These are phyloP conservation scores for Aphelinus atriplicis DNA, from an alignment of 1,140 invertebrate species.

Conservation along the genomic window DNA sequence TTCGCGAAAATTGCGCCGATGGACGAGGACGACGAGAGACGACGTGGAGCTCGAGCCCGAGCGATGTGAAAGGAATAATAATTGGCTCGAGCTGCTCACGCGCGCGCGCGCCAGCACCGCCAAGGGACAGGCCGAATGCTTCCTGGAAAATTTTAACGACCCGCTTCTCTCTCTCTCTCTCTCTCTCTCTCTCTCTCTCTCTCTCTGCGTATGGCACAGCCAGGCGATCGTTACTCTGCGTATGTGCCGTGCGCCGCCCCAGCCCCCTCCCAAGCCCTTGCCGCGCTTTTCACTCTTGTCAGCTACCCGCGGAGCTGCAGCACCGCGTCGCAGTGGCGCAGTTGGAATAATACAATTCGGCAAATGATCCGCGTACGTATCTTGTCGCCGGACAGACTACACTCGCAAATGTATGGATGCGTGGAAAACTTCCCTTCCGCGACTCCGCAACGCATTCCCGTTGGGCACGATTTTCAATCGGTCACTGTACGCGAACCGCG, in stretches of 20 bases:
- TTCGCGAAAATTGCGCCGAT: constrained; percentile 36
- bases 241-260: not conserved
- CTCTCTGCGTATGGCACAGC: not conserved
- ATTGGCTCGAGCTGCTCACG: constrained; percentile 29
- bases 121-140: constrained; percentile 32
- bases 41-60: not conserved
- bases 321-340: not conserved
- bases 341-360: not conserved
- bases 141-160: constrained; percentile 40
- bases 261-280: not conserved
- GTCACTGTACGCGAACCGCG: too few relatives aligned
- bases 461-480: too few relatives aligned
- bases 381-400: not conserved
- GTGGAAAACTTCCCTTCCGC: too few relatives aligned
- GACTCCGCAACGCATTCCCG: too few relatives aligned
- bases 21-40: too few relatives aligned
- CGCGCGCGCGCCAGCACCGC: not conserved
- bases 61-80: constrained; percentile 41
- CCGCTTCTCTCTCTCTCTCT: not conserved
- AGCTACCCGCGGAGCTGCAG: not conserved
- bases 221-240: constrained; percentile 31
- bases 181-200: too few relatives aligned
- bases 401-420: too few relatives aligned
- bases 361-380: not conserved
- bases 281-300: constrained; percentile 1